Base-by-base conservation (phyloP, 1,140 invertebrate genomes). In the Aphaenogaster floridana region DNA sequence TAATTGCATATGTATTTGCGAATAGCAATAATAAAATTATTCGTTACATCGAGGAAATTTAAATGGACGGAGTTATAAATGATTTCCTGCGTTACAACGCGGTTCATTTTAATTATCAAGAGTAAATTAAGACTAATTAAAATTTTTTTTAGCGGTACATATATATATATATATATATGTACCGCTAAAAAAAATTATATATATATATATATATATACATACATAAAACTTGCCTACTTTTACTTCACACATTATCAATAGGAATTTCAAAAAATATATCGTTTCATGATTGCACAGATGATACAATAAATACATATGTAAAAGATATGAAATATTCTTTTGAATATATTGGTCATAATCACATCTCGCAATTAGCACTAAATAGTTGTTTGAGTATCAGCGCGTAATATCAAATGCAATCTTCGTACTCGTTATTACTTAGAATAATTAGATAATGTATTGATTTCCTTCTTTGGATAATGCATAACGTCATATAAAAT, bases 51-150 rank as follows among this genome's bases (percentile, higher is more conserved):
- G 6, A 77, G 15, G 4, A 61, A 13, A 45, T n/a, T 57, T 78
- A 61, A 85, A 57, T 50, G 77, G 69, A 90, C 88, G 88, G 76
- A 89, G 13, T 79, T 68, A 84, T 78, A 21, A 59, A 59, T 72
- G 52, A 50, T 48, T 81, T 45, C 13, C 15, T 2, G 13, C 48
- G 8, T 5, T 45, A 68, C 3, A 52, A 5, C 1, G 11, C 34
- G 48, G 1, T 81, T 52, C 2, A 57, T 59, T 59, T 6, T 74
- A 83, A 72, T 48, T 83, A 57, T 4, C n/a, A 0, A 11, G 7
- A 42, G 36, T 81, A 59, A 45, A 39, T 21, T 59, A 21, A 39
- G 8, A 59, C 4, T 74, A 69, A 0, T n/a, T 72, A 42, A 54
- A 54, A 21, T 15, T 69, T 45, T 28, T 28, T 69, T 17, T 34